Base-by-base conservation (phyloP, 53 echinoderm and acorn worm genomes). In the Astropecten irregularis region DNA sequence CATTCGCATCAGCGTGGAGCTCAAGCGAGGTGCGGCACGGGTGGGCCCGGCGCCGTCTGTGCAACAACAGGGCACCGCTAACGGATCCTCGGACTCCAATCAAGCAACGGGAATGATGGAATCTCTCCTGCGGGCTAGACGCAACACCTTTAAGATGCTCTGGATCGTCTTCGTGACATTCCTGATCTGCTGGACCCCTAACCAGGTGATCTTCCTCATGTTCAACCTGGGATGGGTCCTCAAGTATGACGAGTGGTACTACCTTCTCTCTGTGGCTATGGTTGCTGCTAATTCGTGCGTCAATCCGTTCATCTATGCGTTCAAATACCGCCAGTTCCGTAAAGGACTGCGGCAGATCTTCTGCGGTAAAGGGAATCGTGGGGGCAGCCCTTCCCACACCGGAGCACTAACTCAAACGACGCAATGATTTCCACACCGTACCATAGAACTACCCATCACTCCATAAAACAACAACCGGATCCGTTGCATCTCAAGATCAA, bases 121-220 rank as follows among this genome's bases (percentile, higher is more conserved):
- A 28, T 76, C 76, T 16, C 73, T 85, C 14, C 61, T 73, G 9
- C 61, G 69, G 52, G 85, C 85, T 14, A 61, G 85, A 35, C 67
- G 68, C 26, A 88, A 88, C 72, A 82, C 82, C 3, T 82, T 88
- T 64, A 88, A 88, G 63, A 82, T 68, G 38, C 82, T 88, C 28
- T 37, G 81, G 37, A 72, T 82, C 60, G 88, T 88, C 40, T 88
- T 82, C 39, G 25, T 82, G 15, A 82, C 68, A 2, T 88, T 82
- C 70, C 55, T 64, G 20, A 40, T 82, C 48, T 88, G 88, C 53
- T 88, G 88, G 88, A 82, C 88, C n/a, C 88, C 88, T 21, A 82
- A 88, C 64, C 71, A 82, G 82, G 27, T 88, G 23, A 61, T 88
- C 33, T 88, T 82, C 51, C 38, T 88, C 39, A 88, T 82, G 82